Conservation (phyloP, 1,140 invertebrate species). For the Ephestia elutella region DNA sequence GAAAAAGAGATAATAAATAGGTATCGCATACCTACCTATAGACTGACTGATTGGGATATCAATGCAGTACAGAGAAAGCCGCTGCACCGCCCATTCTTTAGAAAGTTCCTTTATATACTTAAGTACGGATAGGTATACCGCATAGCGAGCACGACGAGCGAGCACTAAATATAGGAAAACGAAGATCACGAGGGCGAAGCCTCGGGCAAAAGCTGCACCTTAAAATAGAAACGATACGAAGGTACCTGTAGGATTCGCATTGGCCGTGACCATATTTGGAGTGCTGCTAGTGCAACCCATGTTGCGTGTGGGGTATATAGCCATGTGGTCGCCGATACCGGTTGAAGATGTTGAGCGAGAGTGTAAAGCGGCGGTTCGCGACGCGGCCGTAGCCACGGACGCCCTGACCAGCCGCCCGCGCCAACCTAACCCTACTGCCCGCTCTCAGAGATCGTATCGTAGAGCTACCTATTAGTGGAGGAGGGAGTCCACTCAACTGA, state of each 20-base stretch:
- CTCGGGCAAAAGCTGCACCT: too few species aligned
- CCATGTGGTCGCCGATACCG: conserved; percentile 13
- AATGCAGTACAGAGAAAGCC: too few species aligned
- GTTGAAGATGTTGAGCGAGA: conserved; percentile 9
- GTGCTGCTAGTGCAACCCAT: conserved; percentile 67
- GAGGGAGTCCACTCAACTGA: conserved; percentile 62
- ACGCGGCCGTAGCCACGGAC: conserved; percentile 15
- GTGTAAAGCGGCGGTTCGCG: conserved; percentile 2
- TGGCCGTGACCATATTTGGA: conserved; percentile 38
- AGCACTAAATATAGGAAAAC: too few species aligned
- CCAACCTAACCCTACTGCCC: conserved; percentile 43
- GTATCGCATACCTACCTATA: too few species aligned
- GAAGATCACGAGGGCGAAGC: too few species aligned
- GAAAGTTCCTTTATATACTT: too few species aligned
- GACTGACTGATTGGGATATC: too few species aligned
- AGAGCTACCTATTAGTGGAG: conserved; percentile 53
- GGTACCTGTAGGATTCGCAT: conserved; percentile 36
- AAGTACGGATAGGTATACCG: too few species aligned
- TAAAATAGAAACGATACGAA: background rate
- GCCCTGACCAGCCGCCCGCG: conserved; percentile 36
- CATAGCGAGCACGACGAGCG: too few species aligned
- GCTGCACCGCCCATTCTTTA: too few species aligned
- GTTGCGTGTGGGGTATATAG: conserved; percentile 20
- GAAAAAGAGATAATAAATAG: too few species aligned
- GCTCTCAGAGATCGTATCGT: conserved; percentile 58